Percentiles rank a stretch among this genome's conserved stretches.
phyloP scores from a whole-genome alignment of 2,113 vertebrate species.

The Gymnocephalus cernua region DNA sequence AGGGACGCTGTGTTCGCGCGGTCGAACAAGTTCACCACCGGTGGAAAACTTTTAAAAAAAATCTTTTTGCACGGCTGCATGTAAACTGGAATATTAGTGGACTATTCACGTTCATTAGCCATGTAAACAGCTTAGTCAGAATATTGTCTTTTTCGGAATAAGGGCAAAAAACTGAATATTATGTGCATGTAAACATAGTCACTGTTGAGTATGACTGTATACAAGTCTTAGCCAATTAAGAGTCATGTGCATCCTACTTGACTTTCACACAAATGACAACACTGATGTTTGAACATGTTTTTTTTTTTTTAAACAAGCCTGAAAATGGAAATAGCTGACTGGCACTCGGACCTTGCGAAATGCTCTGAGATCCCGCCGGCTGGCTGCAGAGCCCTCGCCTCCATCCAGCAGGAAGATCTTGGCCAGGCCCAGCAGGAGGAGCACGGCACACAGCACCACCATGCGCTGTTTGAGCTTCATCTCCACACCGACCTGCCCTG shows the following conservation, averaged over 20 bases:
- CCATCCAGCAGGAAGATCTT: conserved; percentile 98
- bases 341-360: conserved; percentile 87
- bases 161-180: no score
- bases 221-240: not conserved
- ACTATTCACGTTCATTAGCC: no score
- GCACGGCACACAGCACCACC: conserved; percentile 93
- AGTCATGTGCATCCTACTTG: not conserved
- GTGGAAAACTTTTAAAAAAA: no score
- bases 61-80: no score
- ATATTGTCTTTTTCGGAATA: no score
- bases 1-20: no score
- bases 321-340: not conserved
- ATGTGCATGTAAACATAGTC: no score
- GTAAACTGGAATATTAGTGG: no score
- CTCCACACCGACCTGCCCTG: conserved; percentile 62
- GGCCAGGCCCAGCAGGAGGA: conserved; percentile 97
- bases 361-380: conserved; percentile 92
- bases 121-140: no score
- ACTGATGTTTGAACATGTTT: not conserved
- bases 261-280: not conserved
- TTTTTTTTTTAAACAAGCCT: not conserved
- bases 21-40: no score
- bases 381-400: conserved; percentile 93
- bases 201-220: not conserved
- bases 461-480: conserved; percentile 99